Conservation (phyloP, 2,113 vertebrate species). For the Atractosteus spatula region DNA sequence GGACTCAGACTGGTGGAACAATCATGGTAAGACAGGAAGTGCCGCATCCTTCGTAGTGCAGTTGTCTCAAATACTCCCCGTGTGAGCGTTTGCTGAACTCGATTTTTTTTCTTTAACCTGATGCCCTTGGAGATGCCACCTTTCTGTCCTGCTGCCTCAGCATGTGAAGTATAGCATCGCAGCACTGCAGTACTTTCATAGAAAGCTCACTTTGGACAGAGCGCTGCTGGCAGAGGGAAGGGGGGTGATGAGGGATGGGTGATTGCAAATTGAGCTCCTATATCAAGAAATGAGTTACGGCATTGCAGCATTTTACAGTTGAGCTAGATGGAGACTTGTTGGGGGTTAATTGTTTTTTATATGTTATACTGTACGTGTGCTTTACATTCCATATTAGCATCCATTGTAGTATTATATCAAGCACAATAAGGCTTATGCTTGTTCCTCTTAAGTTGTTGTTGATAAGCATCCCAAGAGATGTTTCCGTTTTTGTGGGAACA, state of each 20-base stretch:
- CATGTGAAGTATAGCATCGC: neutral
- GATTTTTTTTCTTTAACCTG: neutral
- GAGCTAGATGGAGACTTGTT: neutral
- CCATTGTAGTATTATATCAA: no score
- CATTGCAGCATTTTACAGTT: neutral
- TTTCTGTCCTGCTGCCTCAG: neutral
- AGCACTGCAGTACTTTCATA: neutral
- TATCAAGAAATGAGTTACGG: neutral
- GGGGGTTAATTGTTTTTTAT: neutral
- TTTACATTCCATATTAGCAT: neutral
- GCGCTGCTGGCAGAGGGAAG: neutral
- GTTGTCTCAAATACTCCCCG: neutral
- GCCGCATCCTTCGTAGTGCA: neutral
- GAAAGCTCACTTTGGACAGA: neutral
- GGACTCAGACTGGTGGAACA: conserved; percentile 92
- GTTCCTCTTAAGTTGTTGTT: no score
- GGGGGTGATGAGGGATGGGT: neutral
- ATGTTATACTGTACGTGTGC: neutral
- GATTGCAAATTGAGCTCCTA: neutral
- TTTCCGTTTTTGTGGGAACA: no score
- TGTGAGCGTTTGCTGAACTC: neutral
- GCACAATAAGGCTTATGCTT: no score
- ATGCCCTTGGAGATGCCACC: neutral
- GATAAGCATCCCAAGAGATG: no score
- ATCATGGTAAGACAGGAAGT: conserved; percentile 79